Percentiles rank a stretch among this genome's conserved stretches.
These are phyloP conservation scores for Speoplatyrhinus poulsoni DNA, from an alignment of 2,113 vertebrate genomes.

Conservation along the genomic window DNA sequence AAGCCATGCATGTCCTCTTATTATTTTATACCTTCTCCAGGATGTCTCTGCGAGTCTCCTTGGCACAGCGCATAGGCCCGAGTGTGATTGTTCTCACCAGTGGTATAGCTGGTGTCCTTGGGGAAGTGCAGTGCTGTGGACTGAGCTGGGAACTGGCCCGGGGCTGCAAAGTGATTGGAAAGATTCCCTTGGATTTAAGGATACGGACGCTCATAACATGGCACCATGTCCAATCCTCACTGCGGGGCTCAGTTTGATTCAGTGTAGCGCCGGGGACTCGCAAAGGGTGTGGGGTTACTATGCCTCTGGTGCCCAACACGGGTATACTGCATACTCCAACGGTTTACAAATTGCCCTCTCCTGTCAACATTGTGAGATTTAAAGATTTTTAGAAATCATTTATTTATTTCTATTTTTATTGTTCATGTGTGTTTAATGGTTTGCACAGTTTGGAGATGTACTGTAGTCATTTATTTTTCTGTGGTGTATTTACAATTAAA, in stretches of 20 bases:
- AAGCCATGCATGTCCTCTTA: constrained; percentile 25
- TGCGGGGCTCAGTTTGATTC: constrained; percentile 37
- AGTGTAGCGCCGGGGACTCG: constrained; percentile 5
- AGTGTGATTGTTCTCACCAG: constrained; percentile 21
- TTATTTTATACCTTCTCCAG: constrained; percentile 22
- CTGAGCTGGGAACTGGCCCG: constrained; percentile 43
- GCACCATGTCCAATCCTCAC: constrained; percentile 47
- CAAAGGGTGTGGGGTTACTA: too few relatives aligned
- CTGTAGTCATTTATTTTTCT: too few relatives aligned
- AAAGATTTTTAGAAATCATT: too few relatives aligned
- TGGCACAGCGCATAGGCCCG: constrained; percentile 18
- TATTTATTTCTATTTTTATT: too few relatives aligned
- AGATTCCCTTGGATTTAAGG: constrained; percentile 60
- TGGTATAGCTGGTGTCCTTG: constrained; percentile 32
- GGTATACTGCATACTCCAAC: too few relatives aligned
- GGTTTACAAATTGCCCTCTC: too few relatives aligned
- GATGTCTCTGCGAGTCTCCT: constrained; percentile 20
- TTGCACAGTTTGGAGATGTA: too few relatives aligned
- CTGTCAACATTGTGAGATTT: too few relatives aligned
- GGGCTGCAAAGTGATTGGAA: constrained; percentile 52
- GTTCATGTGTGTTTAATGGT: too few relatives aligned
- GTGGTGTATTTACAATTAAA: too few relatives aligned
- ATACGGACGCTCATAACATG: constrained; percentile 46
- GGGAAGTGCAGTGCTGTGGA: constrained; percentile 32
- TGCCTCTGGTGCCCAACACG: too few relatives aligned